Evolutionary conservation across 2,888 invertebrate species (phyloP).

Genomic region (Eupithecia subumbrata): DNA sequence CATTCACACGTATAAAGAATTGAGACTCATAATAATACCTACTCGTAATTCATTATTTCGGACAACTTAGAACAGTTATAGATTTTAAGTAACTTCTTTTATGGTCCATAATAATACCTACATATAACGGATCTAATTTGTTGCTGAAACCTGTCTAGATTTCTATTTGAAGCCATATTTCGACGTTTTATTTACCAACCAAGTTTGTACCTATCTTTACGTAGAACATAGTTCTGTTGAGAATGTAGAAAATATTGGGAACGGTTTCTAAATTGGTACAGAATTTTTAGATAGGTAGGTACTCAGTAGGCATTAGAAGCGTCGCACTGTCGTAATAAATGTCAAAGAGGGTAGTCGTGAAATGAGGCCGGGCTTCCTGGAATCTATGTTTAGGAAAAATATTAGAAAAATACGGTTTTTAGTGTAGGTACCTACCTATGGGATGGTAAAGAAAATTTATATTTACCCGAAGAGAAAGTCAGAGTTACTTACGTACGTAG

Average conservation of each 20-base stretch:
- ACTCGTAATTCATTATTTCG: too few relatives aligned
- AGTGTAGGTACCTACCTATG: background rate
- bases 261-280: background rate
- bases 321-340: slow-evolving; percentile 44
- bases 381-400: background rate
- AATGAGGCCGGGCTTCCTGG: slow-evolving; percentile 41
- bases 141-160: background rate
- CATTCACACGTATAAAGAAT: too few relatives aligned
- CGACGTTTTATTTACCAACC: background rate
- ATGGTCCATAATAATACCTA: too few relatives aligned
- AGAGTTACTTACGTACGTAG: too few relatives aligned
- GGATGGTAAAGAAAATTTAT: background rate
- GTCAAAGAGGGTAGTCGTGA: slow-evolving; percentile 41
- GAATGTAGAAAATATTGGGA: background rate
- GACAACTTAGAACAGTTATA: too few relatives aligned
- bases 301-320: slow-evolving; percentile 41
- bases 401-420: background rate
- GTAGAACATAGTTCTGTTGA: background rate
- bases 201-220: too few relatives aligned
- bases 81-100: too few relatives aligned
- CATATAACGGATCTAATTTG: too few relatives aligned
- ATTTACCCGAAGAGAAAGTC: too few relatives aligned
- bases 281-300: background rate
- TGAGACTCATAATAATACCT: too few relatives aligned
- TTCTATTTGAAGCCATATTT: background rate